Percentiles rank a stretch among this genome's conserved stretches.
phyloP scores from a whole-genome alignment of 1,140 invertebrate species.

The Diorhabda carinulata region DNA sequence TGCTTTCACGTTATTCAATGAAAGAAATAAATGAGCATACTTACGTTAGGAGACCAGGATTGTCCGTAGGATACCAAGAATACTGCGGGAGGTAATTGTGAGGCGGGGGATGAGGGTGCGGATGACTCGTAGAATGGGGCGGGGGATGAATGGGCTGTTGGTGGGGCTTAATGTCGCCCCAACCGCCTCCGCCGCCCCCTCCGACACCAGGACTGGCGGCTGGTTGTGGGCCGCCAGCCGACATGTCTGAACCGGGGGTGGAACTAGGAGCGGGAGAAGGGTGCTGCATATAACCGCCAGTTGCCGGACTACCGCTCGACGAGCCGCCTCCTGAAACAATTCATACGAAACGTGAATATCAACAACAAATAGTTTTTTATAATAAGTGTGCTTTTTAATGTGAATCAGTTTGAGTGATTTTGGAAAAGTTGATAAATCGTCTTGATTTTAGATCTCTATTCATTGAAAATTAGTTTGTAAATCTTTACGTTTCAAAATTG shows the following conservation, averaged over 20 bases:
- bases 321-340: slow-evolving; percentile 44
- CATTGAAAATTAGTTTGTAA: no score
- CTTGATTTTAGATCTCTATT: no score
- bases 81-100: slow-evolving; percentile 64
- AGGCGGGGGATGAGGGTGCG: slow-evolving; percentile 39
- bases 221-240: slow-evolving; percentile 35
- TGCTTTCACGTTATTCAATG: no score
- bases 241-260: slow-evolving; percentile 48
- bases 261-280: slow-evolving; percentile 46
- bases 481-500: no score
- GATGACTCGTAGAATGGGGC: slow-evolving; percentile 48
- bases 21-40: slow-evolving; percentile 36
- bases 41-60: slow-evolving; percentile 68
- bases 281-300: slow-evolving; percentile 46
- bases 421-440: no score
- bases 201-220: slow-evolving; percentile 42
- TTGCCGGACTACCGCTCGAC: slow-evolving; percentile 44
- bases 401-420: no score
- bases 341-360: slow-evolving; percentile 4
- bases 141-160: slow-evolving; percentile 51
- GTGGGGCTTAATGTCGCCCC: slow-evolving; percentile 44
- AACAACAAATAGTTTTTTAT: not conserved
- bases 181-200: slow-evolving; percentile 36
- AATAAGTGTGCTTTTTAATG: no score
- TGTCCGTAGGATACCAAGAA: slow-evolving; percentile 67